Evolutionary conservation across 2,888 invertebrate species (phyloP).

Genomic region (Monochamus alternatus): DNA sequence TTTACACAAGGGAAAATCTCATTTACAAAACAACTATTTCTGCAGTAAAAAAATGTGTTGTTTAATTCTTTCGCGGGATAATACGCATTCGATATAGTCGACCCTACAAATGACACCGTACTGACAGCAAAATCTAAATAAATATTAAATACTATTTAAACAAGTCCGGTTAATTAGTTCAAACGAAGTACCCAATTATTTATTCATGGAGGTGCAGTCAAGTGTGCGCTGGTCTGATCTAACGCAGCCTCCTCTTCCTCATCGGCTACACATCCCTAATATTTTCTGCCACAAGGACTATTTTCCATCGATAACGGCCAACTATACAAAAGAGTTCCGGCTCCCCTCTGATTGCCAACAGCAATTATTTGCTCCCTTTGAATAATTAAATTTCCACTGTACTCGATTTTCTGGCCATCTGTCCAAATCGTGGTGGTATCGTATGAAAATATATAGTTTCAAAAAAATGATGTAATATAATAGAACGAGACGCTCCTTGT

Average conservation of each 20-base stretch:
- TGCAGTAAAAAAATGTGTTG: no score
- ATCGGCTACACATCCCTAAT: constrained; percentile 51
- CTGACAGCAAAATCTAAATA: neutral
- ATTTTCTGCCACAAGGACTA: constrained; percentile 51
- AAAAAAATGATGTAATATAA: constrained; percentile 44
- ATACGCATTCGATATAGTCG: neutral
- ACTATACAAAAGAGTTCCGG: constrained; percentile 56
- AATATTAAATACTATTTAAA: constrained; percentile 45
- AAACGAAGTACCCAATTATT: constrained; percentile 60
- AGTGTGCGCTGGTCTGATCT: constrained; percentile 66
- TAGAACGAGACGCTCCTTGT: neutral
- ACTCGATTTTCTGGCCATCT: constrained; percentile 70
- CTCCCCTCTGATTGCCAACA: constrained; percentile 66
- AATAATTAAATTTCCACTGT: constrained; percentile 71
- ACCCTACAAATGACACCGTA: neutral
- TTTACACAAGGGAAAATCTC: no score
- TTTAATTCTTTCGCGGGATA: no score
- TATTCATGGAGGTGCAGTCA: constrained; percentile 68
- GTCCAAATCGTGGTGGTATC: constrained; percentile 60
- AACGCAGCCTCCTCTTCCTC: constrained; percentile 58
- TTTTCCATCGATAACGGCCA: constrained; percentile 49
- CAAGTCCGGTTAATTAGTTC: constrained; percentile 51
- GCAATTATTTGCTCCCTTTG: constrained; percentile 72
- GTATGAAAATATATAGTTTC: constrained; percentile 64
- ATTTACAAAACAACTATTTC: no score